Percentiles rank a stretch among this genome's conserved stretches.
Conservation (phyloP, 2,888 invertebrate genomes). For the Scaeva pyrastri region DNA sequence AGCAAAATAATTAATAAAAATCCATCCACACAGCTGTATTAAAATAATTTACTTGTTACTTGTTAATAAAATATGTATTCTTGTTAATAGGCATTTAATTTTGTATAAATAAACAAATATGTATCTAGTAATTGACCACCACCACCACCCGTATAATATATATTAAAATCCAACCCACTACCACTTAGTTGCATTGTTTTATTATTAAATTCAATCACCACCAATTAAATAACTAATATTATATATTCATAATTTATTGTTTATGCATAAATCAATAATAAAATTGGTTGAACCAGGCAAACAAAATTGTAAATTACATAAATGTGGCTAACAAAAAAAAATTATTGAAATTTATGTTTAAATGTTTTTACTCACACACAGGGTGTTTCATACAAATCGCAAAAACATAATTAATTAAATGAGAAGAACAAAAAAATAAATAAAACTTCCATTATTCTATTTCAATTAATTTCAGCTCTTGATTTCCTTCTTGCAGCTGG, state of each 20-base stretch:
- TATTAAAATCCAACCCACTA: constrained; percentile 51
- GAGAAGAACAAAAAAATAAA: background rate
- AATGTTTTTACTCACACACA: constrained; percentile 56
- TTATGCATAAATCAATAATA: constrained; percentile 37
- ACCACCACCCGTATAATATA: constrained; percentile 38
- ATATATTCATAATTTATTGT: constrained; percentile 41
- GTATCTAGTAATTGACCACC: constrained; percentile 16
- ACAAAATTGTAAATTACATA: constrained; percentile 58
- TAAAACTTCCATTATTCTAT: constrained; percentile 20
- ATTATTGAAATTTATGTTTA: constrained; percentile 49
- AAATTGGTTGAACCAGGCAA: constrained; percentile 24
- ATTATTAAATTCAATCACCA: constrained; percentile 51
- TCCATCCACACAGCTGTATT: constrained; percentile 45
- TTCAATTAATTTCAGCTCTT: constrained; percentile 59
- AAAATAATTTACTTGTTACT: background rate
- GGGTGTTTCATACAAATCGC: constrained; percentile 16
- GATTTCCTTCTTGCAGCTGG: constrained; percentile 84
- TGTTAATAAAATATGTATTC: constrained; percentile 32
- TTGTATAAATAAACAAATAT: constrained; percentile 5
- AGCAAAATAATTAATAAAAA: constrained; percentile 4
- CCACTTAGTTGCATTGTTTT: constrained; percentile 66
- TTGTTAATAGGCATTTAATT: constrained; percentile 35
- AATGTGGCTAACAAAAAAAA: constrained; percentile 74
- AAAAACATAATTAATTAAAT: constrained; percentile 17
- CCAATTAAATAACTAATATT: constrained; percentile 24